Evolutionary conservation across 2,888 invertebrate species (phyloP).

Genomic region (Mimachlamys varia): DNA sequence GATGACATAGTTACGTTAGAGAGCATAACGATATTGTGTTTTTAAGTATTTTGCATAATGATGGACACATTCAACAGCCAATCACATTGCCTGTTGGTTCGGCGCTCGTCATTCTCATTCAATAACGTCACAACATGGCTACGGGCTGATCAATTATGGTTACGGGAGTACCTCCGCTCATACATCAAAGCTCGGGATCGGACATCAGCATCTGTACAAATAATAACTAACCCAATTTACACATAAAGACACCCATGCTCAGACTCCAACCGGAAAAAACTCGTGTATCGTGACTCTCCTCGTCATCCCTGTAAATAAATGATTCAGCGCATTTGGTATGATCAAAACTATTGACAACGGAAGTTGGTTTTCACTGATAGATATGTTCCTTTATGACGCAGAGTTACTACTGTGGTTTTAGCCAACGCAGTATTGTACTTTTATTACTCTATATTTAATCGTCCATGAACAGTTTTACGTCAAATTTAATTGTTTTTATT

Average conservation of each 20-base stretch:
- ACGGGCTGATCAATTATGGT: conserved; percentile 23
- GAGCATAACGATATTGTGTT: neutral
- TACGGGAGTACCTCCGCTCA: neutral
- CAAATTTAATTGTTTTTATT: neutral
- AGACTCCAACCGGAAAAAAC: neutral
- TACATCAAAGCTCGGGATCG: neutral
- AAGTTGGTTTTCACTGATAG: neutral
- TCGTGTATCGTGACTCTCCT: neutral
- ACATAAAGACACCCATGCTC: neutral
- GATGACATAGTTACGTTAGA: neutral
- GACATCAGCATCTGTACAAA: neutral
- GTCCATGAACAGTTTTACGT: neutral
- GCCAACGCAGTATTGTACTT: neutral
- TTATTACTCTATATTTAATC: neutral
- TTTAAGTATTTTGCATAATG: neutral
- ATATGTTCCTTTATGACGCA: neutral
- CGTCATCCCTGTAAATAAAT: neutral
- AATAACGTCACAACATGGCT: neutral
- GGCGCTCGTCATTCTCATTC: neutral
- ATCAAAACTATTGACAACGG: neutral
- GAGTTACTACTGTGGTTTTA: neutral
- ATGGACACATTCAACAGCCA: conserved; percentile 27
- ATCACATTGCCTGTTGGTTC: neutral
- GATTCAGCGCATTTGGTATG: neutral
- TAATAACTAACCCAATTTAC: neutral